Conservation (phyloP, 2,888 invertebrate species). For the Willowsia nigromaculata region DNA sequence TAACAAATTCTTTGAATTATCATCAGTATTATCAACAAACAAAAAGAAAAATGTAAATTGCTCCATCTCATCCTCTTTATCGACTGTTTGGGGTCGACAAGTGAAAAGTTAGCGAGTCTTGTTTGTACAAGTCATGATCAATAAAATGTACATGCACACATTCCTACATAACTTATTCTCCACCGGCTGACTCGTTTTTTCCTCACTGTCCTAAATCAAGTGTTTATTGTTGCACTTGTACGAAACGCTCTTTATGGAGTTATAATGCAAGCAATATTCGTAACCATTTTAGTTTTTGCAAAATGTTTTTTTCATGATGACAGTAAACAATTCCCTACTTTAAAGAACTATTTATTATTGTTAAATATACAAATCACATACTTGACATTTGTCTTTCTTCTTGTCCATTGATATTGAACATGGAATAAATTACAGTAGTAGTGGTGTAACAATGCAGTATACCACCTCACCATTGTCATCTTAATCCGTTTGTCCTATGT, state of each 20-base stretch:
- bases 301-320: not conserved
- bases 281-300: not conserved
- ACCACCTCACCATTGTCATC: conserved; percentile 24
- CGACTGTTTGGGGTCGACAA: conserved; percentile 26
- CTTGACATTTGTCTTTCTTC: not conserved
- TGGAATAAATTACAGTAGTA: not conserved
- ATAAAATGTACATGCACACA: not conserved
- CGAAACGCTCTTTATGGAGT: not conserved
- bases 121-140: not conserved
- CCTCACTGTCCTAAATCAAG: conserved; percentile 37
- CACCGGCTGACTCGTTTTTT: conserved; percentile 21
- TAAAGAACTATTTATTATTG: not conserved
- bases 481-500: not conserved
- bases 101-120: not conserved
- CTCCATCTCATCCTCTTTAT: conserved; percentile 15
- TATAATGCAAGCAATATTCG: no score
- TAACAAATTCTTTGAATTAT: not conserved
- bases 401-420: not conserved
- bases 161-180: not conserved
- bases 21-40: not conserved
- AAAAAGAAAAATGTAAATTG: conserved; percentile 25
- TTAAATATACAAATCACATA: conserved; percentile 20
- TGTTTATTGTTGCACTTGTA: not conserved
- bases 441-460: not conserved
- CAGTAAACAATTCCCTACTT: not conserved